These are phyloP conservation scores for Bombyx mori DNA, from an alignment of 1,140 invertebrate genomes.

Conservation along the genomic window ASM3026992v2 NC_085129.1:10389501-10390000, in stretches of 20 bases:
- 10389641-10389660: too few species aligned
- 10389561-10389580: too few species aligned
- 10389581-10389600: too few species aligned
- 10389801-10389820: slow-evolving; percentile 81
- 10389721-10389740: slow-evolving; percentile 13
- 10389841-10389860: slow-evolving; percentile 76
- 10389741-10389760: slow-evolving; percentile 71
- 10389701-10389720: not conserved
- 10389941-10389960: too few species aligned
- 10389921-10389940: too few species aligned
- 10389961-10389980: too few species aligned
- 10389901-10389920: not conserved
- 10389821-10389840: slow-evolving; percentile 77
- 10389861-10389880: slow-evolving; percentile 21
- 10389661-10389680: not conserved
- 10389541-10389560: too few species aligned
- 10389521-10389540: too few species aligned
- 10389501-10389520: too few species aligned
- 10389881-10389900: not conserved
- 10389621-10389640: too few species aligned
- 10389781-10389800: slow-evolving; percentile 79
- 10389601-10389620: too few species aligned
- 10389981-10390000: too few species aligned
- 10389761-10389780: slow-evolving; percentile 81
- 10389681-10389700: not conserved